Conservation (phyloP, 2,797 vertebrate species). For the Chaenodraco wilsoni region DNA sequence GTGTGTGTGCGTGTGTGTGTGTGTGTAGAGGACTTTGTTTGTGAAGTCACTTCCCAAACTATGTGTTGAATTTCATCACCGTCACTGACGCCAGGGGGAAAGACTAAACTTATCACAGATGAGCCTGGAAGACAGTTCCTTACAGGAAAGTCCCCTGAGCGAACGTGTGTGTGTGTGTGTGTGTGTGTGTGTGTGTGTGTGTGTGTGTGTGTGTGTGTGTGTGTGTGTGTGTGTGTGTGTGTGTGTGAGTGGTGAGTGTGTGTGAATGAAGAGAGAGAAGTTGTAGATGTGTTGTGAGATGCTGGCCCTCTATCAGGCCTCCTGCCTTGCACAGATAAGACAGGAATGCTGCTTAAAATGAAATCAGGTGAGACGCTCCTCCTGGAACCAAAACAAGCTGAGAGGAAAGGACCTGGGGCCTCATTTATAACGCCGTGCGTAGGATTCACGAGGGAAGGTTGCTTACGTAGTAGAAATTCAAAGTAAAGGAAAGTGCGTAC, state of each 20-base stretch:
- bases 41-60: constrained; percentile 8
- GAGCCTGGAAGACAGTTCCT: constrained; percentile 45
- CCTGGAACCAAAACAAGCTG: constrained; percentile 38
- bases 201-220: constrained; percentile 1
- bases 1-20: background rate
- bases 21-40: background rate
- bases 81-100: constrained; percentile 28
- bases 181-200: background rate
- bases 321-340: constrained; percentile 66
- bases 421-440: too few relatives aligned
- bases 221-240: background rate
- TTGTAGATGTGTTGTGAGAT: constrained; percentile 38
- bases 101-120: constrained; percentile 51
- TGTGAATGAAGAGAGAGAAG: constrained; percentile 4
- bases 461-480: too few relatives aligned
- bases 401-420: constrained; percentile 1
- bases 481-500: too few relatives aligned
- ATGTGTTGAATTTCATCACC: constrained; percentile 44
- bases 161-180: background rate
- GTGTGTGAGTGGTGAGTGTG: background rate
- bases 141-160: constrained; percentile 23
- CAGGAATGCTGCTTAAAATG: constrained; percentile 59
- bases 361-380: constrained; percentile 38
- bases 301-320: constrained; percentile 48
- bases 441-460: too few relatives aligned